These are phyloP conservation scores for Pharmacophagus antenor DNA, from an alignment of 2,888 invertebrate species.

Conservation along the genomic window DNA sequence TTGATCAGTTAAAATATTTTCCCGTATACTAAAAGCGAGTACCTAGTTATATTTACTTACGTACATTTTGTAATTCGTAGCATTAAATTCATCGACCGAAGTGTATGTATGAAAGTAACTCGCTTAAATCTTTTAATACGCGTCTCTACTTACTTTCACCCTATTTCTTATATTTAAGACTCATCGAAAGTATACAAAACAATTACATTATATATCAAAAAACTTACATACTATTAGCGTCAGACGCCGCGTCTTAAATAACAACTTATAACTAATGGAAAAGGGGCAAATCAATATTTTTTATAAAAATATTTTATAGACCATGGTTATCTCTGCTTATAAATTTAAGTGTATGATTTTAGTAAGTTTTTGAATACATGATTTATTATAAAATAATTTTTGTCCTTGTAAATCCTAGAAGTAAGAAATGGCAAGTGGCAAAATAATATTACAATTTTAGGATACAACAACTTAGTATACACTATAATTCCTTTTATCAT, in stretches of 20 bases:
- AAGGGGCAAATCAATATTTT: constrained; percentile 19
- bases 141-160: background rate
- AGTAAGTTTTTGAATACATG: no score
- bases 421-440: background rate
- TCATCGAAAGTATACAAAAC: background rate
- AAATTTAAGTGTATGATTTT: background rate
- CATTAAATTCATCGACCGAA: background rate
- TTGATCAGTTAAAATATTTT: no score
- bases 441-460: background rate
- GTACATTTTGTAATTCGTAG: background rate
- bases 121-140: background rate
- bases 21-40: no score
- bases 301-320: constrained; percentile 21
- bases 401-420: constrained; percentile 2
- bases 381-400: no score
- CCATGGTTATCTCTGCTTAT: background rate
- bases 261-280: constrained; percentile 16
- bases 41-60: background rate
- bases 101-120: no score
- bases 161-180: constrained; percentile 5
- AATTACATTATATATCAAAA: constrained; percentile 15
- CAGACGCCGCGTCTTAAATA: constrained; percentile 6
- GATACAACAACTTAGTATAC: background rate
- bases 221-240: background rate
- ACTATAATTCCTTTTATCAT: background rate